Evolutionary conservation across 2,797 vertebrate genomes (phyloP).

Genomic region (Orestias chungarensis): DNA sequence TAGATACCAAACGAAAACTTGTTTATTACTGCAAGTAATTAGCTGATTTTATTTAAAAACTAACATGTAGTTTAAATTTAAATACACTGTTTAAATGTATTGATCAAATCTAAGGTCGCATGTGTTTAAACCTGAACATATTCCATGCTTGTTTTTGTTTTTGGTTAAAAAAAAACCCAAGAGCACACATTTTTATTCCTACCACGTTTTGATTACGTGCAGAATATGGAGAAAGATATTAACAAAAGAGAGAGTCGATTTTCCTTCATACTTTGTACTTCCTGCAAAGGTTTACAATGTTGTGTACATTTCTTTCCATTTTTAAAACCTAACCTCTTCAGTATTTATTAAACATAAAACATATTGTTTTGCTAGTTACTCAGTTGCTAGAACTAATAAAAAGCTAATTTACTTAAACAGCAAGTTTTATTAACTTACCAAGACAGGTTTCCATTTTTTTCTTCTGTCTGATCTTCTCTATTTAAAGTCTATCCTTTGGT

Average conservation of each 20-base stretch:
- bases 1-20: not conserved
- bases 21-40: not conserved
- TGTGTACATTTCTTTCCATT: not conserved
- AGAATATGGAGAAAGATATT: not conserved
- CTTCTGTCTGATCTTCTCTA: conserved; percentile 5
- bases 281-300: not conserved
- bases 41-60: not conserved
- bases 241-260: not conserved
- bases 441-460: conserved; percentile 23
- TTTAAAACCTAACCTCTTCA: not conserved
- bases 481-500: not conserved
- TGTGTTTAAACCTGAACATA: not conserved
- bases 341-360: not conserved
- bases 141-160: not conserved
- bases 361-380: not conserved
- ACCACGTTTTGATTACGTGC: not conserved
- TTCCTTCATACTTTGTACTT: not conserved
- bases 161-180: not conserved
- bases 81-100: not conserved
- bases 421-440: conserved; percentile 23
- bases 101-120: not conserved
- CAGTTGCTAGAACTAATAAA: not conserved
- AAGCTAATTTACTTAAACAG: not conserved
- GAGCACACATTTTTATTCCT: not conserved
- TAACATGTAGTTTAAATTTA: not conserved